Conservation (phyloP, 2,113 vertebrate species). For the Seriola aureovittata region DNA sequence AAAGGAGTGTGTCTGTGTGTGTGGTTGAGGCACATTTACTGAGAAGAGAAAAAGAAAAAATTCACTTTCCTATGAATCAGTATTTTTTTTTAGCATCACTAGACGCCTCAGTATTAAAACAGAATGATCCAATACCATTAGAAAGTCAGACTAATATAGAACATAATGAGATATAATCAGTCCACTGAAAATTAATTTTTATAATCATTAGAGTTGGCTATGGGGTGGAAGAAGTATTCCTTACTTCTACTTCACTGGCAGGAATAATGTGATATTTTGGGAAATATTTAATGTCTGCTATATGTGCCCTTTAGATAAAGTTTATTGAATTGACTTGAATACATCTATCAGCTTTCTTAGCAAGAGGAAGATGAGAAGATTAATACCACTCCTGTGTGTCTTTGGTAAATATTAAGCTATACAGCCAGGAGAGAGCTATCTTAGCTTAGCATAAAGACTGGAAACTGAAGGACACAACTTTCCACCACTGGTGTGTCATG, state of each 20-base stretch:
- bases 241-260: no score
- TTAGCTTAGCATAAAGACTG: no score
- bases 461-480: no score
- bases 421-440: no score
- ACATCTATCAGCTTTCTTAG: background rate
- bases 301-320: no score
- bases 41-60: background rate
- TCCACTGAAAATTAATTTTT: background rate
- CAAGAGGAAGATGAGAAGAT: background rate
- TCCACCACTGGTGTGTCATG: background rate
- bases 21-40: background rate
- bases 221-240: no score
- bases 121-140: background rate
- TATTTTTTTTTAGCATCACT: background rate
- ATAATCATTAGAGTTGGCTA: no score
- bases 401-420: background rate
- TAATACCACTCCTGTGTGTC: background rate
- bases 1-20: background rate
- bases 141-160: background rate
- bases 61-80: background rate
- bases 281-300: background rate
- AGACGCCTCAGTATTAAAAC: background rate
- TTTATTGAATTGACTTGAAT: no score
- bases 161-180: background rate
- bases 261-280: background rate